phyloP scores from a whole-genome alignment of 2,888 invertebrate species.

The Hydrotaea diabolus region DNA sequence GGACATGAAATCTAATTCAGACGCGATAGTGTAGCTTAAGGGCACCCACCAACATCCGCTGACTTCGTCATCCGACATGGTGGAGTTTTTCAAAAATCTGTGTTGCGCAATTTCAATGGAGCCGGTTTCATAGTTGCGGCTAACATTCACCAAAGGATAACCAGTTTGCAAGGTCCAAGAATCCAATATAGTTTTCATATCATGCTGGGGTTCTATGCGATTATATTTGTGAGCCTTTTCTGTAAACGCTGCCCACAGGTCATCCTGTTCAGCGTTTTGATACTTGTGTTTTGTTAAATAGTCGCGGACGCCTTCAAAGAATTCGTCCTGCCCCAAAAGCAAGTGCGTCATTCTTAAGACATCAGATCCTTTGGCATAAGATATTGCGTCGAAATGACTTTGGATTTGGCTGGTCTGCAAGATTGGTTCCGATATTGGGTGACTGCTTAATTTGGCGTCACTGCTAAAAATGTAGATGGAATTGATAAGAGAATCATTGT shows the following conservation, averaged over 20 bases:
- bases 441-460: conserved; percentile 89
- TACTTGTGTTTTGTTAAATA: conserved; percentile 86
- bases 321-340: conserved; percentile 89
- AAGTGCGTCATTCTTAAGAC: conserved; percentile 95
- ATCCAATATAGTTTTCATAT: conserved; percentile 90
- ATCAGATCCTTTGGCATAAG: conserved; percentile 91
- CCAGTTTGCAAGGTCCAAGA: conserved; percentile 93
- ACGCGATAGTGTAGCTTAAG: conserved; percentile 83
- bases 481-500: conserved; percentile 81
- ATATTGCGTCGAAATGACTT: conserved; percentile 92
- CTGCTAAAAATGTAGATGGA: conserved; percentile 84
- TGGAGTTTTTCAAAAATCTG: conserved; percentile 77
- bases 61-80: conserved; percentile 70
- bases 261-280: conserved; percentile 89
- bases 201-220: conserved; percentile 82
- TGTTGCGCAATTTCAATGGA: conserved; percentile 84
- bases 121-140: conserved; percentile 83
- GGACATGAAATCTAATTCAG: conserved; percentile 81
- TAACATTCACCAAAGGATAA: conserved; percentile 88
- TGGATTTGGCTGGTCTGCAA: conserved; percentile 88
- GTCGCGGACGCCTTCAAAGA: conserved; percentile 85
- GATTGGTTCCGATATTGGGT: conserved; percentile 89
- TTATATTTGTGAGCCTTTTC: conserved; percentile 82
- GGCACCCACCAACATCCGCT: conserved; percentile 85
- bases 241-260: conserved; percentile 90